Percentiles rank a stretch among this genome's conserved stretches.
Evolutionary conservation across 2,797 vertebrate genomes (phyloP).

Genomic region (Oryzias sinensis): DNA sequence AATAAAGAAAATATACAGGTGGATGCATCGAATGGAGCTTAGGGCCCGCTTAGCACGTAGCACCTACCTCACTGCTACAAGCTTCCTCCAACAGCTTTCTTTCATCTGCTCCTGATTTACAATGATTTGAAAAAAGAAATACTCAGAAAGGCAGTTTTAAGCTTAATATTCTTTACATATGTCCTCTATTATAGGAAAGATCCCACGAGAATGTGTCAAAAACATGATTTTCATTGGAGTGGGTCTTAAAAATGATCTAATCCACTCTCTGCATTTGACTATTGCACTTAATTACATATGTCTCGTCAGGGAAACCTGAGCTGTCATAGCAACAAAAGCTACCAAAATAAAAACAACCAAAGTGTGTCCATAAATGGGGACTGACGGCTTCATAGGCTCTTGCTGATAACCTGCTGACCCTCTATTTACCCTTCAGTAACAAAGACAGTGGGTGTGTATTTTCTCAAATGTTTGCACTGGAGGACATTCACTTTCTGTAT

Average conservation of each 20-base stretch:
- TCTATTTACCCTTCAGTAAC: constrained; percentile 23
- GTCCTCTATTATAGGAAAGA: no score
- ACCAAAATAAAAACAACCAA: constrained; percentile 50
- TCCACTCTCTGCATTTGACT: constrained; percentile 4
- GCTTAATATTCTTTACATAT: no score
- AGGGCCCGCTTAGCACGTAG: no score
- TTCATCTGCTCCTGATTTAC: no score
- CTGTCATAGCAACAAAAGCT: constrained; percentile 64
- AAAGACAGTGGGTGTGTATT: constrained; percentile 21
- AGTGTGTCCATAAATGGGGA: constrained; percentile 49
- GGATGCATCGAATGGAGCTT: no score
- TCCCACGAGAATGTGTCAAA: no score
- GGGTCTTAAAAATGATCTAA: neutral
- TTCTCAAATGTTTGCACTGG: constrained; percentile 12
- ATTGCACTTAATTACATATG: constrained; percentile 12
- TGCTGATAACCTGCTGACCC: constrained; percentile 32
- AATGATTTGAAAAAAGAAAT: no score
- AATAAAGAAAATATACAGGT: no score
- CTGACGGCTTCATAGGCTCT: constrained; percentile 20
- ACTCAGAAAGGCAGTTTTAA: no score
- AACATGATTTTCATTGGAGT: no score
- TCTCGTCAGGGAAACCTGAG: constrained; percentile 18
- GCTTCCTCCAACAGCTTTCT: no score
- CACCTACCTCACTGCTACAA: no score
- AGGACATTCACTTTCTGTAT: constrained; percentile 3